Percentiles rank a stretch among this genome's conserved stretches.
Conservation (phyloP, 2,888 invertebrate genomes). For the Phortica okadai region DNA sequence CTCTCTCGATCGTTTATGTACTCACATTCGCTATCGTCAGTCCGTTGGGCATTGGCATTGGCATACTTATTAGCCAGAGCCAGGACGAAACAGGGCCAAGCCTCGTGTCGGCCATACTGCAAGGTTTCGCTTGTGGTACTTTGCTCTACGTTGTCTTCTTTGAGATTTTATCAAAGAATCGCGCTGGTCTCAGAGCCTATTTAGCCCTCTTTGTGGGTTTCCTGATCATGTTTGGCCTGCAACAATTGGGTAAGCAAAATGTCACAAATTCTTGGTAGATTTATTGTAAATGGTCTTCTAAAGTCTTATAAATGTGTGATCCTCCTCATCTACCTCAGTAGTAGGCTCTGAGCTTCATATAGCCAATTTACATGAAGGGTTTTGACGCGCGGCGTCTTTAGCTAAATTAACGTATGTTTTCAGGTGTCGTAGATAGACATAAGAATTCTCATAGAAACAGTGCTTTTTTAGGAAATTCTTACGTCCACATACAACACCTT, state of each 20-base stretch:
- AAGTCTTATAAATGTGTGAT: no score
- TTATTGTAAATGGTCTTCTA: neutral
- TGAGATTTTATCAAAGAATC: constrained; percentile 85
- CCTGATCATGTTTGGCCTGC: constrained; percentile 83
- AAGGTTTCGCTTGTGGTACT: constrained; percentile 91
- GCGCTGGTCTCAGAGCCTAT: constrained; percentile 81
- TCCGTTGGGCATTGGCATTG: constrained; percentile 83
- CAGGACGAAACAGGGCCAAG: constrained; percentile 80
- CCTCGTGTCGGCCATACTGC: constrained; percentile 81
- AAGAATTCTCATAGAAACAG: no score
- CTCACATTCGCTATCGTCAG: constrained; percentile 88
- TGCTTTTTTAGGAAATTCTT: no score
- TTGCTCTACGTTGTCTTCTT: constrained; percentile 96
- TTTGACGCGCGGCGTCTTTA: no score
- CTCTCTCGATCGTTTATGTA: constrained; percentile 82
- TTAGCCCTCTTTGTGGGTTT: constrained; percentile 83
- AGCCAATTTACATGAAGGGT: no score
- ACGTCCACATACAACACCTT: no score
- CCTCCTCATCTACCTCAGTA: no score
- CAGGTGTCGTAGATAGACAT: no score
- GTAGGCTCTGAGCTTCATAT: no score
- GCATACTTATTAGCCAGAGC: constrained; percentile 84
- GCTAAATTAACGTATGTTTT: no score
- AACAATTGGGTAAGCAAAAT: constrained; percentile 73
- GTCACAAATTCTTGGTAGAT: neutral